phyloP scores from a whole-genome alignment of 2,113 vertebrate species.

The Phasianus colchicus region DNA sequence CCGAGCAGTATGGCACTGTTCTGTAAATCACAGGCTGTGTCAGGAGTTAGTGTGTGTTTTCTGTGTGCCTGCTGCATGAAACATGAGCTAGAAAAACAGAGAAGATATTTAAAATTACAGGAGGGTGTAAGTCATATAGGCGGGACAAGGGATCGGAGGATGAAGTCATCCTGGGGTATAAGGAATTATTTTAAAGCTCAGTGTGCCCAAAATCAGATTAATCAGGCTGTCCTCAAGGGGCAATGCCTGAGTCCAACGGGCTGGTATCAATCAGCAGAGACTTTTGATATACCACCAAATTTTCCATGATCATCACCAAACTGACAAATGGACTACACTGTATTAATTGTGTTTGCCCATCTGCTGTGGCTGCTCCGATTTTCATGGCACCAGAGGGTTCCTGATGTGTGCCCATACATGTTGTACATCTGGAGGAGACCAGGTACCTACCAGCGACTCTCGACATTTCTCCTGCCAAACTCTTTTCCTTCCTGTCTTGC shows the following conservation, averaged over 20 bases:
- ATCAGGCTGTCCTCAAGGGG: neutral
- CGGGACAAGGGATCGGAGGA: neutral
- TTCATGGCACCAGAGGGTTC: neutral
- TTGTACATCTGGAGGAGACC: neutral
- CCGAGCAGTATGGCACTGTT: too few relatives aligned
- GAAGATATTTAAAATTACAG: neutral
- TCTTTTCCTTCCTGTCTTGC: neutral
- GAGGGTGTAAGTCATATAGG: rapidly evolving
- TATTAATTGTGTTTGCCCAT: neutral
- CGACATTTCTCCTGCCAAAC: neutral
- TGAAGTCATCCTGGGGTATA: neutral
- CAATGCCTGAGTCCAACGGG: rapidly evolving
- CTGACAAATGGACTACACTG: rapidly evolving
- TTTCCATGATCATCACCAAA: neutral
- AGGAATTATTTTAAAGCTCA: neutral
- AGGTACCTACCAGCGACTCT: neutral
- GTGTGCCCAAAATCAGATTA: too few relatives aligned
- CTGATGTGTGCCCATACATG: rapidly evolving
- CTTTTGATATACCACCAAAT: neutral
- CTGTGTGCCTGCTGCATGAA: neutral
- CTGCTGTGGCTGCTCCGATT: neutral
- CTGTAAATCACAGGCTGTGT: neutral
- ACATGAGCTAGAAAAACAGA: neutral
- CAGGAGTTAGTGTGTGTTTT: neutral
- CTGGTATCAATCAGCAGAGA: neutral